These are phyloP conservation scores for Diachrysia chrysitis DNA, from an alignment of 2,888 invertebrate species.

Conservation along the genomic window DNA sequence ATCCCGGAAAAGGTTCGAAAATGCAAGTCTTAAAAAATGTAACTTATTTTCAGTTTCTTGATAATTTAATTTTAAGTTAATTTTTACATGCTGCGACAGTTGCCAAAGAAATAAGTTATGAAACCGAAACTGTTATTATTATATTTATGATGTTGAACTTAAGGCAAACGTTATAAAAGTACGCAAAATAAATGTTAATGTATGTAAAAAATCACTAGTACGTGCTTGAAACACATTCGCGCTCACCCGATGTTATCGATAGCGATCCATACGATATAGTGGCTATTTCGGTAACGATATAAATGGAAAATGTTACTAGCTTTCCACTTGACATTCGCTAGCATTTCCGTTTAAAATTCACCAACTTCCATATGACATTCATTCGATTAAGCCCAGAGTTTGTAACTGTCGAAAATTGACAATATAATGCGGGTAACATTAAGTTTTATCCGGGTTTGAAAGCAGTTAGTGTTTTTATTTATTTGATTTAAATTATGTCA, in stretches of 20 bases:
- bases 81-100: neutral
- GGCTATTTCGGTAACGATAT: conserved; percentile 35
- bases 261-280: conserved; percentile 32
- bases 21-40: no score
- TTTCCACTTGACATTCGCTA: conserved; percentile 4
- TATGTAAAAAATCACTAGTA: neutral
- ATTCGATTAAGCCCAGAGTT: neutral
- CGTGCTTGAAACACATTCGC: conserved; percentile 21
- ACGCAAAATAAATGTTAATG: neutral
- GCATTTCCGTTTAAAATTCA: neutral
- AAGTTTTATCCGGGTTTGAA: neutral
- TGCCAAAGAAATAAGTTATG: neutral
- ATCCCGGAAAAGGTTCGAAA: no score
- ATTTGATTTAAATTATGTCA: no score
- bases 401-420: neutral
- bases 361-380: neutral
- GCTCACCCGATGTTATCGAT: conserved; percentile 23
- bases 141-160: neutral
- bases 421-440: neutral
- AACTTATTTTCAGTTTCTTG: no score
- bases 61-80: no score
- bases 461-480: neutral
- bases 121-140: neutral
- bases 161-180: conserved; percentile 6
- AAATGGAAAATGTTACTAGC: conserved; percentile 39